Evolutionary conservation across 2,797 vertebrate species (phyloP).

Genomic region (Adelosebastes latens): DNA sequence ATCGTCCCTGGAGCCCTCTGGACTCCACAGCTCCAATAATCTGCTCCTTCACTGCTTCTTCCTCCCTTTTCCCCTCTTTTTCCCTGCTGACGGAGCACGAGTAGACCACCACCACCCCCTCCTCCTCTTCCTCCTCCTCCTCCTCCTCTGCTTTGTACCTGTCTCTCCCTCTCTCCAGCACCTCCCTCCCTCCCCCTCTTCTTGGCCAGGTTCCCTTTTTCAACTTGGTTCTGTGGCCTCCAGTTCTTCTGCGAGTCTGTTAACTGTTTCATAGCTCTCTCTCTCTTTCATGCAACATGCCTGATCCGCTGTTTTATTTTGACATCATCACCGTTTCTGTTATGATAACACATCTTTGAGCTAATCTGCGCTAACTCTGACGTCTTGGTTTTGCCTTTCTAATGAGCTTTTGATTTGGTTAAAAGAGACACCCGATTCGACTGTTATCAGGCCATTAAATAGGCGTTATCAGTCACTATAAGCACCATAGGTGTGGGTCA

Average conservation of each 20-base stretch:
- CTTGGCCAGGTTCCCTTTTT: conserved; percentile 74
- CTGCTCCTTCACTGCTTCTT: conserved; percentile 58
- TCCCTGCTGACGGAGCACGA: conserved; percentile 58
- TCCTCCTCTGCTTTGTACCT: conserved; percentile 69
- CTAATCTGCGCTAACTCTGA: background rate
- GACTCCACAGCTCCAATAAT: conserved; percentile 51
- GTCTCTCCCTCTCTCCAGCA: conserved; percentile 70
- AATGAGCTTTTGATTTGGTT: too few relatives aligned
- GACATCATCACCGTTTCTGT: background rate
- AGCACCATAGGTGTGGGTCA: too few relatives aligned
- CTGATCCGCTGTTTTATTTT: conserved; percentile 16
- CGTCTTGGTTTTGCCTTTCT: too few relatives aligned
- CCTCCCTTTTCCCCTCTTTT: conserved; percentile 17
- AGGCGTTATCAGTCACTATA: too few relatives aligned
- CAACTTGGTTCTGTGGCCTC: conserved; percentile 57
- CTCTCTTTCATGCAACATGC: background rate
- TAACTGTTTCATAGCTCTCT: conserved; percentile 67
- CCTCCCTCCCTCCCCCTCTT: conserved; percentile 53
- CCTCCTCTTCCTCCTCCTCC: background rate
- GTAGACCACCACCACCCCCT: conserved; percentile 48
- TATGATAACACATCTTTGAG: conserved; percentile 1
- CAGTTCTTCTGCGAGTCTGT: conserved; percentile 37
- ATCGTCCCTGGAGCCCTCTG: conserved; percentile 47
- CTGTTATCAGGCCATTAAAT: too few relatives aligned
- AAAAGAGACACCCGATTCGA: too few relatives aligned